A percentile compares a stretch with the other conserved stretches of the same genome.
These are phyloP conservation scores for Caenorhabditis sp. DNA, from an alignment of 2,888 invertebrate genomes.

Conservation along the genomic window DNA sequence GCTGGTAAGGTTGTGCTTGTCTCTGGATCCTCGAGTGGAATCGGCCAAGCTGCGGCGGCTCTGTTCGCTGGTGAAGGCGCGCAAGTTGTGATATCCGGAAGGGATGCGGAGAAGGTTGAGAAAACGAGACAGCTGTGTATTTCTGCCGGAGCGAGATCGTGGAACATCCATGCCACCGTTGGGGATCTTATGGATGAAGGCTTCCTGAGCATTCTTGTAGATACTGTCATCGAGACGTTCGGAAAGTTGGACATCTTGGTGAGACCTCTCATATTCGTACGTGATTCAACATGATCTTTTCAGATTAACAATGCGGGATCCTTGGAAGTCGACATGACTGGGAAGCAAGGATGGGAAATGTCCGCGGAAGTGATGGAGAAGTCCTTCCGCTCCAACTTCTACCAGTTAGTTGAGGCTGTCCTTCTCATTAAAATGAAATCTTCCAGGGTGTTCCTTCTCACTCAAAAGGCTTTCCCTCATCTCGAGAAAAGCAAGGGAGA, in stretches of 20 bases:
- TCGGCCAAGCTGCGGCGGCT: constrained; percentile 59
- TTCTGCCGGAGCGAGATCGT: constrained; percentile 34
- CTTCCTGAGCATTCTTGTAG: constrained; percentile 42
- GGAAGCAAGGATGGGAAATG: constrained; percentile 59
- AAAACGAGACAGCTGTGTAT: constrained; percentile 37
- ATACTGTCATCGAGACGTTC: constrained; percentile 38
- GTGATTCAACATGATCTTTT: neutral
- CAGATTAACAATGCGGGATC: constrained; percentile 63
- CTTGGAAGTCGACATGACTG: constrained; percentile 43
- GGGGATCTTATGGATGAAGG: constrained; percentile 56
- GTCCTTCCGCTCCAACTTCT: constrained; percentile 51
- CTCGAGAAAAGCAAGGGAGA: constrained; percentile 87
- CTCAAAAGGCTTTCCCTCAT: constrained; percentile 88
- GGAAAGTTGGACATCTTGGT: constrained; percentile 60
- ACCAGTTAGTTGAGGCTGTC: constrained; percentile 21
- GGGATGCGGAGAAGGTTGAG: constrained; percentile 46
- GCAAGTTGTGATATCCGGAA: constrained; percentile 60
- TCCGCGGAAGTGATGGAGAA: constrained; percentile 56
- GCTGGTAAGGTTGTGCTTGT: constrained; percentile 50
- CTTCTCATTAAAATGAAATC: neutral
- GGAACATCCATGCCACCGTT: constrained; percentile 33
- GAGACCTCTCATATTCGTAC: too few species aligned
- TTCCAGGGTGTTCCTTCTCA: constrained; percentile 82
- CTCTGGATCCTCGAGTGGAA: constrained; percentile 64
- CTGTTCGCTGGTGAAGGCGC: constrained; percentile 57